Evolutionary conservation across 1,140 invertebrate genomes (phyloP), one percentile per base, ranked within the genome.

Genomic region (Doryteuthis pealeii): DNA sequence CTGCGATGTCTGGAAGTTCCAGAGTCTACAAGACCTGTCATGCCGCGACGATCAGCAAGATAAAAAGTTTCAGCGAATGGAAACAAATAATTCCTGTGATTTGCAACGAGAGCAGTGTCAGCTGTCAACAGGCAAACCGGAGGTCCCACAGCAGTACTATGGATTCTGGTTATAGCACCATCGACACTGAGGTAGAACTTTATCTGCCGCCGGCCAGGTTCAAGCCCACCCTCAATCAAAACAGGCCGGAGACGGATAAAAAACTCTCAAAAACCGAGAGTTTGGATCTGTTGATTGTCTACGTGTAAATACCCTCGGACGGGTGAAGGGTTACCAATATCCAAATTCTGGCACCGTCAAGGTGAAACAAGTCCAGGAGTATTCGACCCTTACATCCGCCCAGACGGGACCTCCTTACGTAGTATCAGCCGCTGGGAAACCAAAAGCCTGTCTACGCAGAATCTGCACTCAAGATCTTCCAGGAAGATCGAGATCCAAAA

Each of bases 161-260:
- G 31, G 66, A 68, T 33, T 68, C 66, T 31, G 66, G 66, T 32
- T 68, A 68, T 68, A 68, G 66, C 30, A 68, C 66, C 5, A 68
- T 68, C 30, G 66, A 68, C 32, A 68, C 66, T 28, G 66, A 68
- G 30, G 30, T 33, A 14, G 66, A 68, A 32, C 28, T 32, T 18
- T 68, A 2, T 68, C 5, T 22, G 22, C 18, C 66, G 8, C 31
- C 66, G 10, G 31, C 15, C 8, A 68, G 30, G 31, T 22, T 68
- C 12, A 68, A 68, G 30, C 22, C 22, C 3, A 26, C 66, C 8
- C 66, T 28, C 18, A 28, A 28, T 18, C 26, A 15, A 5, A n/a
- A 62, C 54, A 62, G 18, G 18, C 10, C 54, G 18, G 54, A 62
- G 18, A n/a, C 26, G 10, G 54, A 62, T 28, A 62, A 62, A 62